phyloP scores from a whole-genome alignment of 1,140 invertebrate genomes.

The Lepidurus couesii region DNA sequence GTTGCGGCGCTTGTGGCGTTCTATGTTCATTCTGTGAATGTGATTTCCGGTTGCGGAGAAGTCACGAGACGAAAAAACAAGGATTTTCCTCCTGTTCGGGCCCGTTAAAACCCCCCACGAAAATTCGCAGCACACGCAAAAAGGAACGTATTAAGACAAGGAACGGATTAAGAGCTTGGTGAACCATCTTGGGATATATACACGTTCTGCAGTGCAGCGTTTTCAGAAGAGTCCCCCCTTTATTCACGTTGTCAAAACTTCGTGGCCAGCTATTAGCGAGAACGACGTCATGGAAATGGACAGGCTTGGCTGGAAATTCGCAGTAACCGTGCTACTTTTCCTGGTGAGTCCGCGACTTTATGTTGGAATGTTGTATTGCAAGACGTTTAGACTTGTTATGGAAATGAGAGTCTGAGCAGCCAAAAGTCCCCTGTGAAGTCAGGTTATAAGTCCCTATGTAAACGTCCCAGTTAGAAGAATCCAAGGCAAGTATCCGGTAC shows the following conservation, averaged over 20 bases:
- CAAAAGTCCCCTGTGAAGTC: not conserved
- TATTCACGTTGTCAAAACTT: not conserved
- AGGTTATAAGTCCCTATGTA: too few species aligned
- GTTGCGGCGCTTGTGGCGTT: not conserved
- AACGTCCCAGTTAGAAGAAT: too few species aligned
- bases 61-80: not conserved
- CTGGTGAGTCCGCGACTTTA: not conserved
- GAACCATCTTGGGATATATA: not conserved
- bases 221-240: not conserved
- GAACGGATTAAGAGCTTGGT: not conserved
- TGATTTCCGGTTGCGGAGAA: not conserved
- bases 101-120: too few species aligned
- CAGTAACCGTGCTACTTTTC: not conserved
- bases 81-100: not conserved
- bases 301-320: not conserved
- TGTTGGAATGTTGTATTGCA: not conserved
- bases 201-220: not conserved
- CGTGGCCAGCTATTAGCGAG: not conserved
- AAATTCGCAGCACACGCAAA: not conserved
- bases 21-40: not conserved
- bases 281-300: not conserved
- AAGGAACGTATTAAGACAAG: not conserved
- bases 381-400: too few species aligned
- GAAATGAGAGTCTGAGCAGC: not conserved
- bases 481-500: too few species aligned